A percentile compares a stretch with the other conserved stretches of the same genome.
These are phyloP conservation scores for Salmo trutta DNA, from an alignment of 2,797 vertebrate genomes.

Conservation along the genomic window DNA sequence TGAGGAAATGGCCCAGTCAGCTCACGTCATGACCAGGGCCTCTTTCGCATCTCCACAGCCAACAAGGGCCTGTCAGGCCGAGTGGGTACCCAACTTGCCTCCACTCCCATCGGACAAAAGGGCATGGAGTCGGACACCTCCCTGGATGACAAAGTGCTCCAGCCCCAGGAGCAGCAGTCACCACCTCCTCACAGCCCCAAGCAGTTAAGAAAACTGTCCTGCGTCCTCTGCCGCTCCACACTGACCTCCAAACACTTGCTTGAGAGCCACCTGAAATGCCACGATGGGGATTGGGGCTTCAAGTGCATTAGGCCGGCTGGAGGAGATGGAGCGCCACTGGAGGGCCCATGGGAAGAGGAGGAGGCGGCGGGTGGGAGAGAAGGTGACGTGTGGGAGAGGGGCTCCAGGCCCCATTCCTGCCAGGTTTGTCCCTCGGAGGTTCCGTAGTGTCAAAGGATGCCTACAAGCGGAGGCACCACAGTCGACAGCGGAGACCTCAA, in stretches of 20 bases:
- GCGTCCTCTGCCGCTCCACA: slow-evolving; percentile 22
- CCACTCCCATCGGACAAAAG: neutral
- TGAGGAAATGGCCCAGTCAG: slow-evolving; percentile 68
- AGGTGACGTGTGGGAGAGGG: slow-evolving; percentile 20
- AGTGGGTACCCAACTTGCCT: neutral
- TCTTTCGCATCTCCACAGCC: slow-evolving; percentile 64
- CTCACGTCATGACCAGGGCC: slow-evolving; percentile 73
- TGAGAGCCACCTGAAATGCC: slow-evolving; percentile 51
- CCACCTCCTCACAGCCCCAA: slow-evolving; percentile 5
- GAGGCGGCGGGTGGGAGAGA: slow-evolving; percentile 42
- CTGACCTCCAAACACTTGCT: slow-evolving; percentile 30
- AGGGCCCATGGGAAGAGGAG: slow-evolving; percentile 35
- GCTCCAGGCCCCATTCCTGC: slow-evolving; percentile 37
- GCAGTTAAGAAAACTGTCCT: slow-evolving; percentile 40
- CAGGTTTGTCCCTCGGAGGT: slow-evolving; percentile 39
- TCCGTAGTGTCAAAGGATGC: slow-evolving; percentile 38
- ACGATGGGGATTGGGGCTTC: slow-evolving; percentile 48
- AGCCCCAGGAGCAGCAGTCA: neutral
- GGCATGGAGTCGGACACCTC: slow-evolving; percentile 13
- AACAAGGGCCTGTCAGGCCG: slow-evolving; percentile 45
- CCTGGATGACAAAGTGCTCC: slow-evolving; percentile 8
- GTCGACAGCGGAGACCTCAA: slow-evolving; percentile 16
- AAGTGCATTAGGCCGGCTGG: slow-evolving; percentile 56
- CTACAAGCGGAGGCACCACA: slow-evolving; percentile 43
- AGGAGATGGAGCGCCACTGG: slow-evolving; percentile 67